A percentile compares a stretch with the other conserved stretches of the same genome.
These are phyloP conservation scores for Alaudala cheleensis DNA, from an alignment of 2,113 vertebrate species.

Conservation along the genomic window DNA sequence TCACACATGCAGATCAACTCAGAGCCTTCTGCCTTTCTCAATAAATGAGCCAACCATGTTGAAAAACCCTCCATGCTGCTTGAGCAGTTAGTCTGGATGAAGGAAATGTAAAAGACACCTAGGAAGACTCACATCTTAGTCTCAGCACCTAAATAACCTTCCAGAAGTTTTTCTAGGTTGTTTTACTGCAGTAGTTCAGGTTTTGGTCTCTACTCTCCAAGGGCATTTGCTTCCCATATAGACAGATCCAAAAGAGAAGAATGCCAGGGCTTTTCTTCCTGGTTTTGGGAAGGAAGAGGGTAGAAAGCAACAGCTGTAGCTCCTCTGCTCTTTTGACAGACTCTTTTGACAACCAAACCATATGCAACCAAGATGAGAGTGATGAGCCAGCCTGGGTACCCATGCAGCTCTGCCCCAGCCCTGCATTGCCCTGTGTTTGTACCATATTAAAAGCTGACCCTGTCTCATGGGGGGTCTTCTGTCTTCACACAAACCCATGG, in stretches of 20 bases:
- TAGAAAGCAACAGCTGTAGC: background rate
- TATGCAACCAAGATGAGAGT: rapidly evolving
- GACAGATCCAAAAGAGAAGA: background rate
- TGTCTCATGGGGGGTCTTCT: rapidly evolving
- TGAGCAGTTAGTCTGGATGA: background rate
- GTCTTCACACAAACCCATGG: background rate
- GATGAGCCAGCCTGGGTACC: background rate
- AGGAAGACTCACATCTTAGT: background rate
- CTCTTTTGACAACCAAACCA: background rate
- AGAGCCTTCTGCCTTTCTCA: background rate
- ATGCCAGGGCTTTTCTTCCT: background rate
- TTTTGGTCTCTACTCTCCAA: background rate
- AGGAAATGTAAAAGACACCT: background rate
- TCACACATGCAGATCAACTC: rapidly evolving
- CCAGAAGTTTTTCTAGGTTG: background rate
- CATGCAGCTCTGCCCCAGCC: rapidly evolving
- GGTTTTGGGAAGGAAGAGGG: background rate
- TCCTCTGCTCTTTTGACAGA: background rate
- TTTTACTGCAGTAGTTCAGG: background rate
- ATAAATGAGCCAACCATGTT: background rate
- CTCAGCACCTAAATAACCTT: background rate
- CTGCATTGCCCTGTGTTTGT: background rate
- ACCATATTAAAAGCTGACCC: background rate
- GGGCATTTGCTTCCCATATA: background rate
- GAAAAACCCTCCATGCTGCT: background rate